Conservation (phyloP, 2,113 vertebrate genomes). For the Thamnaconus septentrionalis region DNA sequence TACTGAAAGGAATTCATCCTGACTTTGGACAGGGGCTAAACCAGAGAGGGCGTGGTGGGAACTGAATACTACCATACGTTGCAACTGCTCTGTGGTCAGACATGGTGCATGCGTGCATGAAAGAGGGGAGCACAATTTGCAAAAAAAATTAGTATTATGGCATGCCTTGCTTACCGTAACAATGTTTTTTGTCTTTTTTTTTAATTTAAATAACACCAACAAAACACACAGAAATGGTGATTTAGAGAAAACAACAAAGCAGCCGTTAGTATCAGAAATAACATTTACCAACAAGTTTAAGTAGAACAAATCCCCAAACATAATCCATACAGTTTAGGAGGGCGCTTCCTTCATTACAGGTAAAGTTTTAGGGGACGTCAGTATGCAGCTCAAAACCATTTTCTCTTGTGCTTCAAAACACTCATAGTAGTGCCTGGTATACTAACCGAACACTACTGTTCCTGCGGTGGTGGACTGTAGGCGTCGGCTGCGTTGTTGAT, state of each 20-base stretch:
- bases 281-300: constrained; percentile 2
- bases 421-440: constrained; percentile 38
- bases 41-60: constrained; percentile 64
- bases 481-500: constrained; percentile 70
- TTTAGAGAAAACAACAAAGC: constrained; percentile 68
- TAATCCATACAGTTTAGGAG: constrained; percentile 16
- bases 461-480: constrained; percentile 78
- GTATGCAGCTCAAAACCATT: constrained; percentile 23
- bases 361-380: constrained; percentile 13
- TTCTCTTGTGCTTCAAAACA: constrained; percentile 29
- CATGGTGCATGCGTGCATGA: constrained; percentile 72
- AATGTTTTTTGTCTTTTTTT: constrained; percentile 66
- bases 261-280: constrained; percentile 62
- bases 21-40: constrained; percentile 63
- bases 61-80: constrained; percentile 73
- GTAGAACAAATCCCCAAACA: constrained; percentile 16
- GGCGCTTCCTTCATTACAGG: constrained; percentile 6
- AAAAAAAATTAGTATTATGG: constrained; percentile 51
- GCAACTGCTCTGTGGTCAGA: constrained; percentile 66
- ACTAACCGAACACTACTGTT: constrained; percentile 92
- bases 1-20: constrained; percentile 51
- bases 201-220: constrained; percentile 37
- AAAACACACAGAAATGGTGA: constrained; percentile 56
- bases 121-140: constrained; percentile 62
- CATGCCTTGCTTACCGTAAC: constrained; percentile 72